Evolutionary conservation across 1,140 invertebrate species (phyloP).

Genomic region (Drosophila sucinea): DNA sequence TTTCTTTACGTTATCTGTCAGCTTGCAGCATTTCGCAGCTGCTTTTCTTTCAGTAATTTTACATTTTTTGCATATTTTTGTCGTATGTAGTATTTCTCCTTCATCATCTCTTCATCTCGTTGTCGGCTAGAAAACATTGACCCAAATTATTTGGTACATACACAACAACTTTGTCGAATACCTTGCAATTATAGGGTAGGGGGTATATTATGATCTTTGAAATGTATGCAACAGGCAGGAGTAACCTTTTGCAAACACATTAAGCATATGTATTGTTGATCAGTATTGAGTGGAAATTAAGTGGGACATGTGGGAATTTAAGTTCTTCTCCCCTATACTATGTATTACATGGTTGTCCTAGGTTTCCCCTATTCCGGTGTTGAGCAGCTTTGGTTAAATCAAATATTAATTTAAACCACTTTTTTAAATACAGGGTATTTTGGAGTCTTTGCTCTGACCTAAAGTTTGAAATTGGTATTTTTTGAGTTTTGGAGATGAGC

Average conservation of each 20-base stretch:
- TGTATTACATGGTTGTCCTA: too few relatives aligned
- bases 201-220: background rate
- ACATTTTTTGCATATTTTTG: slow-evolving; percentile 43
- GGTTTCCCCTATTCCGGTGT: too few relatives aligned
- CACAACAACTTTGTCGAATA: slow-evolving; percentile 31
- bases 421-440: background rate
- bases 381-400: too few relatives aligned
- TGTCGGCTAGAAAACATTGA: slow-evolving; percentile 56
- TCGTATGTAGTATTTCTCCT: background rate
- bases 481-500: slow-evolving; percentile 7
- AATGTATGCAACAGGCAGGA: background rate
- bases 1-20: slow-evolving; percentile 1
- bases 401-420: too few relatives aligned
- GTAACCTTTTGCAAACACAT: too few relatives aligned
- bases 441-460: background rate
- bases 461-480: background rate
- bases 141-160: slow-evolving; percentile 53
- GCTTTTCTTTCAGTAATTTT: slow-evolving; percentile 50
- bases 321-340: too few relatives aligned
- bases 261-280: too few relatives aligned
- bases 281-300: too few relatives aligned
- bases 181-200: background rate
- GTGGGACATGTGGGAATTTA: too few relatives aligned
- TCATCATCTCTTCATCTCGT: slow-evolving; percentile 31
- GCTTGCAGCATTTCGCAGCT: slow-evolving; percentile 8